Percentiles rank a stretch among this genome's conserved stretches.
Evolutionary conservation across 1,140 invertebrate genomes (phyloP).

Genomic region (Hetaerina americana): DNA sequence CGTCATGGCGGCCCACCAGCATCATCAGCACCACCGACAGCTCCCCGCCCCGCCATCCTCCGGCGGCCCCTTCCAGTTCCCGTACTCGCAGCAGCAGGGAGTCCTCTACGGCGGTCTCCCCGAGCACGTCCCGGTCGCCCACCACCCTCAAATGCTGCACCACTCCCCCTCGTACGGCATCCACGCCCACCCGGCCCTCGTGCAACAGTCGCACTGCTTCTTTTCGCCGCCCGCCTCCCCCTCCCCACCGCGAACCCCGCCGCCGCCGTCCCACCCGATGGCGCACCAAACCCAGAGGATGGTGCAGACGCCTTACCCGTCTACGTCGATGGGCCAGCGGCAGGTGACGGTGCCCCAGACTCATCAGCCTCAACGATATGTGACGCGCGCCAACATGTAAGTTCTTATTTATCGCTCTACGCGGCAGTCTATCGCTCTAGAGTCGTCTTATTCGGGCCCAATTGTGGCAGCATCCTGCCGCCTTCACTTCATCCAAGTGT

Average conservation of each 20-base stretch:
- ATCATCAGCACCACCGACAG: not conserved
- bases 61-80: not conserved
- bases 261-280: not conserved
- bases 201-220: not conserved
- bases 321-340: not conserved
- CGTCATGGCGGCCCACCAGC: not conserved
- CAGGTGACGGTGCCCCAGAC: not conserved
- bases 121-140: too few relatives aligned
- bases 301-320: not conserved
- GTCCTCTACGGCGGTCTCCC: too few relatives aligned
- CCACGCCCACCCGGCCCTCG: not conserved
- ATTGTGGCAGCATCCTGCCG: too few relatives aligned
- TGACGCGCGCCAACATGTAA: not conserved
- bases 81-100: too few relatives aligned
- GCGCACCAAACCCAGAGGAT: too few relatives aligned
- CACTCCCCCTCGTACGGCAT: too few relatives aligned
- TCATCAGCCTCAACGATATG: not conserved
- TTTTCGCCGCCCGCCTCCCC: not conserved
- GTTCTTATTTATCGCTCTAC: too few relatives aligned
- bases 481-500: too few relatives aligned
- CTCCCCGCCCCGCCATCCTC: not conserved
- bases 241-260: not conserved
- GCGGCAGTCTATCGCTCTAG: too few relatives aligned
- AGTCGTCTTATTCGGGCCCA: too few relatives aligned
- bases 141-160: too few relatives aligned